Evolutionary conservation across 2,888 invertebrate genomes (phyloP).

Genomic region (Drosophila pseudotalamancana): DNA sequence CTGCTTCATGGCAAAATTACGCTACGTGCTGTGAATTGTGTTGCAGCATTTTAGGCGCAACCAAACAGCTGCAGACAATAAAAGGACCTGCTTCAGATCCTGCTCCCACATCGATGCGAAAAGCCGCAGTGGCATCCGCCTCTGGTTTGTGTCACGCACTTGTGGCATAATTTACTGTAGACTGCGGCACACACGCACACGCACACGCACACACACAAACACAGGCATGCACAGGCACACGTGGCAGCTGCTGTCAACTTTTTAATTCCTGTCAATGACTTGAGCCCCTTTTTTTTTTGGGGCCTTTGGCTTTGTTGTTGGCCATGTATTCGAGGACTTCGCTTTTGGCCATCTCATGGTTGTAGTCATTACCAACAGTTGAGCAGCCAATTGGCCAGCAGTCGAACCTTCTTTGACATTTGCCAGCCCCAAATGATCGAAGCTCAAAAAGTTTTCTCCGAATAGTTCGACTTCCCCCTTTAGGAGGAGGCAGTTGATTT

Average conservation of each 20-base stretch:
- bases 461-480: too few relatives aligned
- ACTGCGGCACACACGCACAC: conserved; percentile 49
- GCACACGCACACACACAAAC: conserved; percentile 3
- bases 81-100: conserved; percentile 36
- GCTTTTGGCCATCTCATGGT: conserved; percentile 36
- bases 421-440: too few relatives aligned
- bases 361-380: conserved; percentile 27
- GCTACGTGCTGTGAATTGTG: conserved; percentile 75
- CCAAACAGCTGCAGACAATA: conserved; percentile 66
- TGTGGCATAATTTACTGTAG: conserved; percentile 74
- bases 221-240: conserved; percentile 7
- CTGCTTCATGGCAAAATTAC: conserved; percentile 66
- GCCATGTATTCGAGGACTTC: conserved; percentile 8
- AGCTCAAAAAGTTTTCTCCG: too few relatives aligned
- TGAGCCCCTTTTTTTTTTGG: conserved; percentile 56
- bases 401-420: too few relatives aligned
- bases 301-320: conserved; percentile 23
- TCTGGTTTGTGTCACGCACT: conserved; percentile 72
- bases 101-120: conserved; percentile 6
- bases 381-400: conserved; percentile 32
- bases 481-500: too few relatives aligned
- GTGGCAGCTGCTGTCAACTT: conserved; percentile 64
- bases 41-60: conserved; percentile 74
- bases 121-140: conserved; percentile 41
- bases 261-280: conserved; percentile 75